phyloP scores from a whole-genome alignment of 2,797 vertebrate species.

The Lutra lutra region DNA sequence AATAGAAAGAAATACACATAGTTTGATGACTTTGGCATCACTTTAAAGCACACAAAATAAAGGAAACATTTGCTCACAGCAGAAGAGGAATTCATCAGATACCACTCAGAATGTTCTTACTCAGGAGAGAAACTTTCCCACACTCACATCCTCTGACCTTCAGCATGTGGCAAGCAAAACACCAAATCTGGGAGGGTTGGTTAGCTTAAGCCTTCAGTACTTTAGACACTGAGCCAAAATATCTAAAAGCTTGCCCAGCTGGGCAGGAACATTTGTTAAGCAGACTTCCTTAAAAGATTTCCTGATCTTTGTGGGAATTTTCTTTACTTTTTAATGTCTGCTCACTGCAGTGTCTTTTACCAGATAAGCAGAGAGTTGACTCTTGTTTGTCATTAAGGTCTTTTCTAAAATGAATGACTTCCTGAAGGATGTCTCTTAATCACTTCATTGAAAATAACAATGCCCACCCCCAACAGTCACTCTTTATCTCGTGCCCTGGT shows the following conservation, averaged over 20 bases:
- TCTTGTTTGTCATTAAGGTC: neutral
- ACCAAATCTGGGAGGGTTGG: neutral
- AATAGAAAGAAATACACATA: neutral
- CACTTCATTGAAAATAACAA: neutral
- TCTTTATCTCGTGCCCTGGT: neutral
- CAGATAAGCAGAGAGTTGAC: neutral
- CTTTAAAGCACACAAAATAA: conserved; percentile 7
- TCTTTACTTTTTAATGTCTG: neutral
- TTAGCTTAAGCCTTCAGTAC: neutral
- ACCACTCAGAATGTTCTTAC: neutral
- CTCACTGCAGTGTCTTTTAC: neutral
- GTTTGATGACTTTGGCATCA: conserved; percentile 29
- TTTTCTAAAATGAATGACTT: neutral
- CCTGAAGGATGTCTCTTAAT: neutral
- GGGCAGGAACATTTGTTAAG: neutral
- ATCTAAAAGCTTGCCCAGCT: conserved; percentile 18
- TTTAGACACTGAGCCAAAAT: neutral
- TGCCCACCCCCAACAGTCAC: neutral
- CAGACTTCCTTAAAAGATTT: conserved; percentile 19
- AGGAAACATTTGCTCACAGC: conserved; percentile 41
- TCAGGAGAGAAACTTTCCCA: neutral
- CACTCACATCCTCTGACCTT: neutral
- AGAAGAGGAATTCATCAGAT: neutral
- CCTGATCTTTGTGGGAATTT: neutral
- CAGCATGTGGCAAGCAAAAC: neutral